phyloP scores from a whole-genome alignment of 2,888 invertebrate species.

The Drosophila siamana region DNA sequence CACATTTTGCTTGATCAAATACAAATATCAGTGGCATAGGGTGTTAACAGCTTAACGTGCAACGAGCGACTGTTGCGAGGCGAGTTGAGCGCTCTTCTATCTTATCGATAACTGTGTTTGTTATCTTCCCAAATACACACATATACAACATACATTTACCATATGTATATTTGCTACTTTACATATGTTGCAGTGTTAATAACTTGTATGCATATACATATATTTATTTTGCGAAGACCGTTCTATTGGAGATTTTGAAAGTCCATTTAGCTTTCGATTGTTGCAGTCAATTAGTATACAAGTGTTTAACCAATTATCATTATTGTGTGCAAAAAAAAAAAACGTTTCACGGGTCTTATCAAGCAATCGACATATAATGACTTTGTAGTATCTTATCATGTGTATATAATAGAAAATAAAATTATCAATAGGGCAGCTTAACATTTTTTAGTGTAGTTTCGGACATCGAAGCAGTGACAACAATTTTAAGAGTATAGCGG shows the following conservation, averaged over 20 bases:
- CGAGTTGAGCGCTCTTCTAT: slow-evolving; percentile 21
- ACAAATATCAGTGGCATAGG: slow-evolving; percentile 5
- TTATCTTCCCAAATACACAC: slow-evolving; percentile 23
- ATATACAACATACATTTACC: not conserved
- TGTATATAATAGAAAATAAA: slow-evolving; percentile 1
- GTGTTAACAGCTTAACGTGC: slow-evolving; percentile 20
- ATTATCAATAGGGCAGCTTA: slow-evolving; percentile 1
- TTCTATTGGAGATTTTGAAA: not conserved
- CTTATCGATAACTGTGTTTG: slow-evolving; percentile 37
- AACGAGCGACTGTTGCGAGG: slow-evolving; percentile 22
- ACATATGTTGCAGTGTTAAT: slow-evolving; percentile 1
- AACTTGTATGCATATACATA: not conserved
- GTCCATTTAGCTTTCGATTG: not conserved
- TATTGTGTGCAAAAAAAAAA: not conserved
- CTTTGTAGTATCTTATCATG: slow-evolving; percentile 19
- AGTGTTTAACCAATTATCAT: slow-evolving; percentile 15
- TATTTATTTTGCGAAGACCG: no score
- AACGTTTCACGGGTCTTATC: slow-evolving; percentile 1
- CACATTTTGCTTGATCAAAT: slow-evolving; percentile 39
- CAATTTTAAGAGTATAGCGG: not conserved
- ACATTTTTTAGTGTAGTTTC: slow-evolving; percentile 5
- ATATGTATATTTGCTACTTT: slow-evolving; percentile 2
- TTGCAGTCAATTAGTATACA: slow-evolving; percentile 10
- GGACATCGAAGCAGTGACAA: not conserved
- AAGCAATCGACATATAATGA: not conserved